phyloP scores from a whole-genome alignment of 2,888 invertebrate genomes.

The Salticus scenicus region DNA sequence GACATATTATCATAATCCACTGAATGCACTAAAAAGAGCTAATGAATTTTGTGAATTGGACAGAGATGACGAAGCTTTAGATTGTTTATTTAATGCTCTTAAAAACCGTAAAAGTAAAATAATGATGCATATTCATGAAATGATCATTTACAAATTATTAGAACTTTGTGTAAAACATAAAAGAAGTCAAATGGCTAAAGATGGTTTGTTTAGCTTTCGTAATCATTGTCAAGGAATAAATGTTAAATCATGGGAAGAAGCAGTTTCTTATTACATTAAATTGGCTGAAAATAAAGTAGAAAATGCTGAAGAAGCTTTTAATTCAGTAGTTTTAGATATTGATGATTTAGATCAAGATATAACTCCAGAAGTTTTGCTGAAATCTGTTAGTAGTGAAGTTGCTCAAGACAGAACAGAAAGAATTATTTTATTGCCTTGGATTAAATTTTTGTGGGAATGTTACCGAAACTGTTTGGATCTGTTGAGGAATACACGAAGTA shows the following conservation, averaged over 20 bases:
- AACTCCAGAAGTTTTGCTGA: constrained; percentile 15
- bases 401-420: neutral
- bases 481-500: constrained; percentile 23
- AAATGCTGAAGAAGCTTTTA: constrained; percentile 5
- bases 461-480: constrained; percentile 47
- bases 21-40: constrained; percentile 47
- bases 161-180: constrained; percentile 45
- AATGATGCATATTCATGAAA: constrained; percentile 29
- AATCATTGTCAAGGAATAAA: constrained; percentile 31
- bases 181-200: constrained; percentile 39
- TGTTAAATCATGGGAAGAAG: constrained; percentile 44
- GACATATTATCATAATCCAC: constrained; percentile 39
- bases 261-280: constrained; percentile 3
- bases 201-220: constrained; percentile 41
- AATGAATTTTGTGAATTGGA: constrained; percentile 41
- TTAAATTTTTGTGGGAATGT: constrained; percentile 52
- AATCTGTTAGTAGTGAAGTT: neutral
- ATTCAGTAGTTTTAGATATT: neutral
- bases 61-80: constrained; percentile 36
- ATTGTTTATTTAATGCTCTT: constrained; percentile 37
- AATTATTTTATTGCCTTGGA: constrained; percentile 13
- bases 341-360: constrained; percentile 1
- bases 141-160: constrained; percentile 27
- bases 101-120: constrained; percentile 31
- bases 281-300: constrained; percentile 29